These are phyloP conservation scores for Chrysodeixis includens DNA, from an alignment of 2,888 invertebrate genomes.

Conservation along the genomic window DNA sequence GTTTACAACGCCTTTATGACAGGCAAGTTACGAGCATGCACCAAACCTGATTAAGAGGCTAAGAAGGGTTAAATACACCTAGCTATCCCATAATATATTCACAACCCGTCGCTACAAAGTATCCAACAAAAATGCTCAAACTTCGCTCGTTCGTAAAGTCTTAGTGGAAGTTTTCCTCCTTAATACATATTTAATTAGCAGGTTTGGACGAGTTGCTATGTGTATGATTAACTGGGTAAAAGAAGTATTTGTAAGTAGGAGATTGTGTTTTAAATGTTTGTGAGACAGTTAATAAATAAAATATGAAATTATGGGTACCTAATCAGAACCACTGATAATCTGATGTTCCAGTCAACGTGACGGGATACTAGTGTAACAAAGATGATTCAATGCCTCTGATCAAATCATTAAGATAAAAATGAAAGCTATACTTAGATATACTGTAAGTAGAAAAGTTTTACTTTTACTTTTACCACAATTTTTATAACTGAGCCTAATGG, in stretches of 20 bases:
- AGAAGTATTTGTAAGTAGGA: conserved; percentile 15
- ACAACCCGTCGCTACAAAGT: conserved; percentile 8
- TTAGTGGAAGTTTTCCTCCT: not conserved
- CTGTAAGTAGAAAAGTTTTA: too few relatives aligned
- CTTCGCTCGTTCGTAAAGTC: conserved; percentile 1
- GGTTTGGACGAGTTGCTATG: conserved; percentile 38
- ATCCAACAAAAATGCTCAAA: not conserved
- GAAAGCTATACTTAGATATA: too few relatives aligned
- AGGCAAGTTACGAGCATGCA: conserved; percentile 24
- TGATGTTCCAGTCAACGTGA: too few relatives aligned
- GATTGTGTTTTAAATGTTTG: not conserved
- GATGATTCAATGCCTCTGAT: too few relatives aligned
- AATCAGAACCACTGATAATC: too few relatives aligned
- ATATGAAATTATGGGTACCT: too few relatives aligned
- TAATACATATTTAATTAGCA: conserved; percentile 42
- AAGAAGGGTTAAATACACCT: conserved; percentile 40
- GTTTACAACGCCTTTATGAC: conserved; percentile 33
- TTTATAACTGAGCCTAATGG: too few relatives aligned
- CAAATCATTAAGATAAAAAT: too few relatives aligned
- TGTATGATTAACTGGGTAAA: conserved; percentile 49
- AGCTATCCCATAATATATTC: conserved; percentile 28
- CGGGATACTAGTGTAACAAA: too few relatives aligned
- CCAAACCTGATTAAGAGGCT: conserved; percentile 41
- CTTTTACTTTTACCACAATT: too few relatives aligned
- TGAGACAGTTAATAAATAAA: too few relatives aligned